Evolutionary conservation across 2,888 invertebrate species (phyloP).

Genomic region (Blastobasis lacticolella): DNA sequence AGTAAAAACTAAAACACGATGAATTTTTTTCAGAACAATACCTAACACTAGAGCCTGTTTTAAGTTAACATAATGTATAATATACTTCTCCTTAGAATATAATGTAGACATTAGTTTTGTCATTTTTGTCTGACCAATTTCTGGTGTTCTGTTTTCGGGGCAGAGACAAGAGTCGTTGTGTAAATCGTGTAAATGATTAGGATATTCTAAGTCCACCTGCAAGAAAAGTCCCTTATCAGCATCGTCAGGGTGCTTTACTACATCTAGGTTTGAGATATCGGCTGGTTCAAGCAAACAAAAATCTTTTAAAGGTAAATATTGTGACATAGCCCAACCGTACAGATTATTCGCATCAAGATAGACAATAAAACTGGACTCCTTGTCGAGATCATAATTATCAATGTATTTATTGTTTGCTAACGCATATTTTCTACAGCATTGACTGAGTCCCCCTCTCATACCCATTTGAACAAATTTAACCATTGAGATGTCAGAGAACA

Average conservation of each 20-base stretch:
- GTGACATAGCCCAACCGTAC: conserved; percentile 26
- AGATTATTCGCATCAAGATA: conserved; percentile 28
- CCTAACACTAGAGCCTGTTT: conserved; percentile 7
- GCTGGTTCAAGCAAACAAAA: conserved; percentile 12
- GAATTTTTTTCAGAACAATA: conserved; percentile 7
- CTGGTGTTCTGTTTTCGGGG: conserved; percentile 3
- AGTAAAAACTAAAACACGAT: conserved; percentile 5
- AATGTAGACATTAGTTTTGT: conserved; percentile 6
- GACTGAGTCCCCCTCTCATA: conserved; percentile 3
- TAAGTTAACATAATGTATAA: conserved; percentile 10
- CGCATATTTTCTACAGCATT: not conserved
- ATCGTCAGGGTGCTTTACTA: no score
- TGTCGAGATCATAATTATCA: not conserved
- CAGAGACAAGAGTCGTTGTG: conserved; percentile 10
- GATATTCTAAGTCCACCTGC: conserved; percentile 12
- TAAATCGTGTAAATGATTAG: conserved; percentile 5
- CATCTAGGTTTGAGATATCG: no score
- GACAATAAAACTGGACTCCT: conserved; percentile 15
- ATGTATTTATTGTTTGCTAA: conserved; percentile 6
- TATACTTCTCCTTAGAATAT: conserved; percentile 5
- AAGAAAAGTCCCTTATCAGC: conserved; percentile 6
- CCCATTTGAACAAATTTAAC: conserved; percentile 1
- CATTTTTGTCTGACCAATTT: not conserved
- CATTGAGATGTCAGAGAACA: not conserved
- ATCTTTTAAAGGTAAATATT: conserved; percentile 17